These are phyloP conservation scores for Equus przewalskii DNA, from an alignment of 2,113 vertebrate genomes.

Conservation along the genomic window DNA sequence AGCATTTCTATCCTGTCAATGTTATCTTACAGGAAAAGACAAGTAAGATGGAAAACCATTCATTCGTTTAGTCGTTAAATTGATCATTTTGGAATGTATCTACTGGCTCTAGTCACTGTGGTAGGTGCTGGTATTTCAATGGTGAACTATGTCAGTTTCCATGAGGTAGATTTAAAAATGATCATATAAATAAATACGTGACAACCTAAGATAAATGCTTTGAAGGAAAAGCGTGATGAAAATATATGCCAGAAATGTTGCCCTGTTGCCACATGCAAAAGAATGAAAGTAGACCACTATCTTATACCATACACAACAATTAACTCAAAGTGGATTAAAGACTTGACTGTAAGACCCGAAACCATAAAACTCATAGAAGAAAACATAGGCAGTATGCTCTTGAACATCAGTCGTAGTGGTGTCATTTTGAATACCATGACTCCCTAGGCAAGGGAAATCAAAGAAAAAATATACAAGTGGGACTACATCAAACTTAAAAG, in stretches of 20 bases:
- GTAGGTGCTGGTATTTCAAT: background rate
- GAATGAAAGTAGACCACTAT: too few relatives aligned
- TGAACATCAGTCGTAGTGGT: too few relatives aligned
- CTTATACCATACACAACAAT: too few relatives aligned
- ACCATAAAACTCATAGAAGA: too few relatives aligned
- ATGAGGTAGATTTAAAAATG: background rate
- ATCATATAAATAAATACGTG: background rate
- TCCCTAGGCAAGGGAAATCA: too few relatives aligned
- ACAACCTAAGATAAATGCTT: background rate
- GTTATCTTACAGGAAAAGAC: background rate
- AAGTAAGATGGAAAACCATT: background rate
- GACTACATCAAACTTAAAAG: too few relatives aligned
- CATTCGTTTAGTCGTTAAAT: background rate
- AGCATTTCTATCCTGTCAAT: background rate
- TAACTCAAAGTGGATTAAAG: too few relatives aligned
- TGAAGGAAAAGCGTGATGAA: background rate
- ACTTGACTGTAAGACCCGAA: too few relatives aligned
- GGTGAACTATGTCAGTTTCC: background rate
- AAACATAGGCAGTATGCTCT: too few relatives aligned
- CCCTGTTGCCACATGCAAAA: background rate
- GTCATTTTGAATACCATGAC: too few relatives aligned
- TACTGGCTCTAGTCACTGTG: background rate
- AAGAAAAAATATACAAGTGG: too few relatives aligned
- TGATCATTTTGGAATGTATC: background rate
- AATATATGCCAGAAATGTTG: background rate